Evolutionary conservation across 1,140 invertebrate species (phyloP), one percentile per base, ranked within the genome.

Genomic region (Diorhabda carinulata): DNA sequence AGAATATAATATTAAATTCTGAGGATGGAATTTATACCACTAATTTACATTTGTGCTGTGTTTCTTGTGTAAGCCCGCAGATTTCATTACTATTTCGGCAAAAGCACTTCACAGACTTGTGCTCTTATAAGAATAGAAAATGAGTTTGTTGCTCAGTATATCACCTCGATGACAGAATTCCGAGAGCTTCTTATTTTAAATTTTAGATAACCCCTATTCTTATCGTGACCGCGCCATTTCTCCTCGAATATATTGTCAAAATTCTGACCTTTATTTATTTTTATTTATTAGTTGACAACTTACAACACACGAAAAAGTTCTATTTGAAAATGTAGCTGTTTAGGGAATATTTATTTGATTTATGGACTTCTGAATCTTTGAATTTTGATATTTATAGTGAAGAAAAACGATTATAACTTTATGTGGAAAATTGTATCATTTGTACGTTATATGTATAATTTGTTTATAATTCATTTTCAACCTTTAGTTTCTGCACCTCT

Each of bases 31-130:
- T 74, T 66, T 72, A 74, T 74, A 68, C 67, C 66, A 57, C 68
- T 74, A 74, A 74, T 74, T 70, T 74, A 72, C 71, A 74, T 74
- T 74, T 74, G 71, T 72, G 69, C 68, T 66, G 67, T 68, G 57
- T 68, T 72, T 73, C 25, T 57, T 68, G 65, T 72, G 68, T 66
- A 74, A 71, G 61, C 65, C 69, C 42, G 47, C 61, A 70, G 69
- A 74, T 74, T 74, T 74, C 73, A 74, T 72, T 72, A 74, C 60
- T 70, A 70, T 74, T 72, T 72, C 72, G 67, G 70, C 70, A 70
- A 73, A 41, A 62, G 62, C 60, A 56, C 64, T 63, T 61, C 52
- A 10, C 47, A n/a, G 44, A 43, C 6, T 42, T 43, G 43, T 62
- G 43, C 43, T 61, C 59, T 61, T 61, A 61, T 61, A 43, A 40